phyloP scores from a whole-genome alignment of 2,888 invertebrate species.

The Erebia palarica region DNA sequence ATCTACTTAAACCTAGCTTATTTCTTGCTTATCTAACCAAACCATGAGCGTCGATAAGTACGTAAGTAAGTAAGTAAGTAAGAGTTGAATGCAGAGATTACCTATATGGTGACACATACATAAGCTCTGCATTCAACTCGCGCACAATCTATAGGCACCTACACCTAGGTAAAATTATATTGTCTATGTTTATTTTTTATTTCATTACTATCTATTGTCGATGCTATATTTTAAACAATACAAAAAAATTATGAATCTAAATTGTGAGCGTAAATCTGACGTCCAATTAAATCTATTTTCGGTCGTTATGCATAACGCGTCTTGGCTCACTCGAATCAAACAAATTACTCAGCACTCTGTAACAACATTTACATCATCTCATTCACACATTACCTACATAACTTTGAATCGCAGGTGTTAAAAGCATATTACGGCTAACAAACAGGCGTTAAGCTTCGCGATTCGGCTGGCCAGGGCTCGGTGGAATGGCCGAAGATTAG shows the following conservation, averaged over 20 bases:
- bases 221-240: constrained; percentile 24
- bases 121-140: too few relatives aligned
- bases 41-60: too few relatives aligned
- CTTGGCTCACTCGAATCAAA: constrained; percentile 44
- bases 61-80: too few relatives aligned
- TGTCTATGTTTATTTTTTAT: constrained; percentile 22
- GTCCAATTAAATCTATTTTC: constrained; percentile 51
- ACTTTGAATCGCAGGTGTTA: constrained; percentile 75
- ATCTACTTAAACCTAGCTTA: too few relatives aligned
- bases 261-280: constrained; percentile 40
- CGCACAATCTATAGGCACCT: too few relatives aligned
- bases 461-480: constrained; percentile 68
- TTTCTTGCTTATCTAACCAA: too few relatives aligned
- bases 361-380: constrained; percentile 64
- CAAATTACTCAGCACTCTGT: constrained; percentile 59
- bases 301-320: constrained; percentile 43
- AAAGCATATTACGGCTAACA: constrained; percentile 76
- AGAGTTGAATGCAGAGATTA: too few relatives aligned
- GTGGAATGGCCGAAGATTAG: constrained; percentile 76
- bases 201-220: constrained; percentile 27
- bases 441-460: constrained; percentile 77
- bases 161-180: not conserved
- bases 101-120: too few relatives aligned
- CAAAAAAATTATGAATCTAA: constrained; percentile 37
- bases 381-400: constrained; percentile 62